Percentiles rank a stretch among this genome's conserved stretches.
Conservation (phyloP, 2,797 vertebrate genomes). For the Myiothlypis chrysogaster region DNA sequence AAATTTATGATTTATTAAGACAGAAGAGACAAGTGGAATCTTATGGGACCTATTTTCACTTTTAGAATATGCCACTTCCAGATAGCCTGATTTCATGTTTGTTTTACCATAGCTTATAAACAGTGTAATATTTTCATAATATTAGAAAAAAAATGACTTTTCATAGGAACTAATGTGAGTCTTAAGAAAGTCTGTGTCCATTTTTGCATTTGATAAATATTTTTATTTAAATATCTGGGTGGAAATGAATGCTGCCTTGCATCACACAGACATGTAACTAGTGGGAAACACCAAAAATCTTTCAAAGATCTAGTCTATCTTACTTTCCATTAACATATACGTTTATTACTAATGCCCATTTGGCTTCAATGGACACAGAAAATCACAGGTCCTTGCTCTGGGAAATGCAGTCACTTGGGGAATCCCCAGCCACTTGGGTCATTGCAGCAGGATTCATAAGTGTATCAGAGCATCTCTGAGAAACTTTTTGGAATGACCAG, state of each 20-base stretch:
- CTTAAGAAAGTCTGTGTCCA: background rate
- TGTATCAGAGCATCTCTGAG: background rate
- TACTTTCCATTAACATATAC: rapidly evolving
- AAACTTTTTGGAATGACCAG: background rate
- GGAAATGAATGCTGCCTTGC: background rate
- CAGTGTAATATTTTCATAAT: background rate
- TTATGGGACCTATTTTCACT: background rate
- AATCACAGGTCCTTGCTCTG: background rate
- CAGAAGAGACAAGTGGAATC: background rate
- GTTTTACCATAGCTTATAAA: background rate
- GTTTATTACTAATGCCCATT: background rate
- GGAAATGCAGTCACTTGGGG: background rate
- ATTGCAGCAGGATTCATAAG: background rate
- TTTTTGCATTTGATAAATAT: background rate
- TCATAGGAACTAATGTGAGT: background rate
- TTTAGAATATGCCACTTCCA: background rate
- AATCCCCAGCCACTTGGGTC: background rate
- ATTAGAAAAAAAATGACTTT: background rate
- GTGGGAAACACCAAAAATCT: background rate
- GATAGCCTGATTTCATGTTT: background rate
- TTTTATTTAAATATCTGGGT: background rate
- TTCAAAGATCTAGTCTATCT: background rate
- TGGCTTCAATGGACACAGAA: background rate
- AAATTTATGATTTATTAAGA: background rate
- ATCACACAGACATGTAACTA: background rate